Base-by-base conservation (phyloP, 2,888 invertebrate species). In the Gisinianus flammeolus region DNA sequence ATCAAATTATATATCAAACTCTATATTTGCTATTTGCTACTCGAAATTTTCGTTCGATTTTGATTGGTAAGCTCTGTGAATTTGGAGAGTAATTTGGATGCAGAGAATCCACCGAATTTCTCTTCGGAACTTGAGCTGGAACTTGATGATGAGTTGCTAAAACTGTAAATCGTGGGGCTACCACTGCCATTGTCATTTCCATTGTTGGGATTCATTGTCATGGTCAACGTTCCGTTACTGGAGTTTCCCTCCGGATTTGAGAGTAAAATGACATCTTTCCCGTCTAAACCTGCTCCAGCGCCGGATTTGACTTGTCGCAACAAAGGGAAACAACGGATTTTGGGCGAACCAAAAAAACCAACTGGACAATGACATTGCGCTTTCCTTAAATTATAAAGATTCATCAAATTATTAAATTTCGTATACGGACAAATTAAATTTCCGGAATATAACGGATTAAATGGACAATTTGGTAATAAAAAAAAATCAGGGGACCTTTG, bases 271-370 rank as follows among this genome's bases (percentile, higher is more conserved):
- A 76, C 26, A 0, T 68, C 56, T 30, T 69, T 62, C 2, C 54
- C 58, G 2, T 58, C 72, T 22, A 8, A 4, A 10, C 62, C 35
- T 5, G 19, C 64, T 10, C 12, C 73, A 5, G 2, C 66, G 1
- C 70, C 69, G 5, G 56, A 33, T 22, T 70, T 76, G 4, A 70
- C 31, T 12, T 56, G 56, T 30, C 76, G 69, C 35, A 31, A 76
- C 5, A 70, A 19, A 12, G 76, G 76, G 22, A 56, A 70, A 35
- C 76, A 76, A 10, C 54, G 31, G 24, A 70, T 56, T 26, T 68
- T 69, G 12, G 77, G 77, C 1, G 71, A 64, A 1, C 77, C 77
- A 22, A 77, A 35, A 52, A 19, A 64, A 4, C 77, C 77, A 2
- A 44, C 6, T 10, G 77, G 64, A 31, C 77, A 77, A 28, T 5